These are phyloP conservation scores for Clarias batrachus DNA, from an alignment of 2,113 vertebrate species.

Conservation along the genomic window DNA sequence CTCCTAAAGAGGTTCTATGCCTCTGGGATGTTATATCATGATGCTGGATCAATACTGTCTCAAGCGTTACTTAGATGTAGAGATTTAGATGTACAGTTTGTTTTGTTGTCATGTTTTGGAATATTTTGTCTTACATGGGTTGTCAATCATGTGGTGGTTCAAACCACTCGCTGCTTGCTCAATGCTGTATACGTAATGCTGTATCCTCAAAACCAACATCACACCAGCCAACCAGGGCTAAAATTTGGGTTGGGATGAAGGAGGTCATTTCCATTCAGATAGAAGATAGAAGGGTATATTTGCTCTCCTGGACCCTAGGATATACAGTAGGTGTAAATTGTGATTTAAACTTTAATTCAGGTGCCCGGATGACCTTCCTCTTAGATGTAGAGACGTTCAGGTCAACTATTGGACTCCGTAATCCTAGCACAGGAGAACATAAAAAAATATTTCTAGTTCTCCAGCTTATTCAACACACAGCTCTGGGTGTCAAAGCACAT, in stretches of 20 bases:
- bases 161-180: neutral
- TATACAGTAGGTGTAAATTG: neutral
- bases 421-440: neutral
- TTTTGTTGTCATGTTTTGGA: neutral
- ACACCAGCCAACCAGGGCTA: neutral
- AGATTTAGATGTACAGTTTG: neutral
- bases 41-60: neutral
- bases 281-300: neutral
- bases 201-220: neutral
- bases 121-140: neutral
- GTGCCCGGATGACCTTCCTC: neutral
- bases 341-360: neutral
- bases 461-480: neutral
- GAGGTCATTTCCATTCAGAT: neutral
- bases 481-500: constrained; percentile 25
- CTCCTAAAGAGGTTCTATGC: neutral
- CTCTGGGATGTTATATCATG: neutral
- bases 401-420: constrained; percentile 52
- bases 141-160: neutral
- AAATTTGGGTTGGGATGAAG: neutral
- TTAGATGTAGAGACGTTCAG: constrained; percentile 13
- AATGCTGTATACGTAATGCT: neutral
- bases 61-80: neutral
- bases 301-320: neutral
- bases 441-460: neutral